Conservation (phyloP, 1,140 invertebrate genomes). For the Mylabris phalerata region DNA sequence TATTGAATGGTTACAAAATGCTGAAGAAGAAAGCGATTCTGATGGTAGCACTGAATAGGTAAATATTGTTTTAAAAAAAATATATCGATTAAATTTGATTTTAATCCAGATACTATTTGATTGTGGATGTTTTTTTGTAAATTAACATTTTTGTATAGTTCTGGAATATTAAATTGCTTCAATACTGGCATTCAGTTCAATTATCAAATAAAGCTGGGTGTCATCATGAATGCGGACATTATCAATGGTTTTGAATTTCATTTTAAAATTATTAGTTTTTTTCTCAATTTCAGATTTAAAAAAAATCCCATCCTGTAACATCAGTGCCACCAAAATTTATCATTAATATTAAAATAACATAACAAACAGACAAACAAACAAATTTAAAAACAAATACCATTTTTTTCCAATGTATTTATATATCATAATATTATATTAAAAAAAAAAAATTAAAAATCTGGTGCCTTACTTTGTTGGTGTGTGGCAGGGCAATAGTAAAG, state of each 20-base stretch:
- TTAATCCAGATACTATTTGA: too few species aligned
- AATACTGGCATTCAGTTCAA: constrained; percentile 19
- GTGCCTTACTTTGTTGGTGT: constrained; percentile 38
- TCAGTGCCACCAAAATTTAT: constrained; percentile 35
- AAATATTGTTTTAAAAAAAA: constrained; percentile 4
- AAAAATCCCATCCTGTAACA: constrained; percentile 19
- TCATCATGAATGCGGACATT: constrained; percentile 17
- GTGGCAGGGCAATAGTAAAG: constrained; percentile 23
- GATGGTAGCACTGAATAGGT: constrained; percentile 40
- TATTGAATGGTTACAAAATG: constrained; percentile 93
- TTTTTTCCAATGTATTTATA: constrained; percentile 40
- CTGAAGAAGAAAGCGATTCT: constrained; percentile 75
- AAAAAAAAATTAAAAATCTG: constrained; percentile 30
- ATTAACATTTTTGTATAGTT: not conserved
- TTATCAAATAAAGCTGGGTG: constrained; percentile 1
- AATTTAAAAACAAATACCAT: constrained; percentile 28
- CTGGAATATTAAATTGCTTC: constrained; percentile 6
- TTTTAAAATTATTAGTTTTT: constrained; percentile 4
- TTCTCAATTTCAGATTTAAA: constrained; percentile 19
- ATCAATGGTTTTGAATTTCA: not conserved
- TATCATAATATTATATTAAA: constrained; percentile 20
- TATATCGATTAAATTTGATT: not conserved
- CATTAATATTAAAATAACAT: constrained; percentile 12
- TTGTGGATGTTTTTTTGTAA: not conserved
- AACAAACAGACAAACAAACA: constrained; percentile 4